These are phyloP conservation scores for Spea bombifrons DNA, from an alignment of 2,113 vertebrate genomes.

Conservation along the genomic window DNA sequence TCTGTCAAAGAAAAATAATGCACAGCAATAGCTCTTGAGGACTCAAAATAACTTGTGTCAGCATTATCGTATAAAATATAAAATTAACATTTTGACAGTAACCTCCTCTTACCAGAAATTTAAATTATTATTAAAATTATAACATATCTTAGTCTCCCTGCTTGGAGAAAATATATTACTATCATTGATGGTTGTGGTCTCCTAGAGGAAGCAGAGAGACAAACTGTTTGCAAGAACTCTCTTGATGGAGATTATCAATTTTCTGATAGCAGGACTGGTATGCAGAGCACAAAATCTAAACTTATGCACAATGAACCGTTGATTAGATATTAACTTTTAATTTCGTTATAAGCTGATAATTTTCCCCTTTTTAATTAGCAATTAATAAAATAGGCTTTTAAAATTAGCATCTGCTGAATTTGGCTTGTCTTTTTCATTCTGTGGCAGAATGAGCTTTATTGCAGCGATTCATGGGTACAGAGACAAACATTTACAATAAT, in stretches of 20 bases:
- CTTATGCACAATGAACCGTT: conserved; percentile 1
- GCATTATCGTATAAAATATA: conserved; percentile 8
- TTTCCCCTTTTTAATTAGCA: conserved; percentile 1
- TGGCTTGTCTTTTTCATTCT: too few relatives aligned
- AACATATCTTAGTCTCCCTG: conserved; percentile 3
- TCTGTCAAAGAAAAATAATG: conserved; percentile 27
- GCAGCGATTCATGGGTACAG: too few relatives aligned
- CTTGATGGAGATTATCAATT: neutral
- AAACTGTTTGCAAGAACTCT: neutral
- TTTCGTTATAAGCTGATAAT: neutral
- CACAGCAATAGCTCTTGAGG: conserved; percentile 8
- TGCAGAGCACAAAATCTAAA: conserved; percentile 7
- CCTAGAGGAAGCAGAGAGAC: too few relatives aligned
- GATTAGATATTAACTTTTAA: conserved; percentile 20
- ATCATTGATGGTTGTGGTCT: neutral
- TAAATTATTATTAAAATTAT: neutral
- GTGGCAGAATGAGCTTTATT: too few relatives aligned
- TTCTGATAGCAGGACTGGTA: neutral
- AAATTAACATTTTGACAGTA: neutral
- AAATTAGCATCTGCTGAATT: neutral
- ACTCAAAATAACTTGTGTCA: conserved; percentile 15
- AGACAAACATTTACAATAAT: too few relatives aligned
- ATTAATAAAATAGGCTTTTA: conserved; percentile 28
- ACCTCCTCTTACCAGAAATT: neutral
- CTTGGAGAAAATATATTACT: neutral